These are phyloP conservation scores for Rhabdornis inornatus DNA, from an alignment of 2,113 vertebrate genomes.

Conservation along the genomic window DNA sequence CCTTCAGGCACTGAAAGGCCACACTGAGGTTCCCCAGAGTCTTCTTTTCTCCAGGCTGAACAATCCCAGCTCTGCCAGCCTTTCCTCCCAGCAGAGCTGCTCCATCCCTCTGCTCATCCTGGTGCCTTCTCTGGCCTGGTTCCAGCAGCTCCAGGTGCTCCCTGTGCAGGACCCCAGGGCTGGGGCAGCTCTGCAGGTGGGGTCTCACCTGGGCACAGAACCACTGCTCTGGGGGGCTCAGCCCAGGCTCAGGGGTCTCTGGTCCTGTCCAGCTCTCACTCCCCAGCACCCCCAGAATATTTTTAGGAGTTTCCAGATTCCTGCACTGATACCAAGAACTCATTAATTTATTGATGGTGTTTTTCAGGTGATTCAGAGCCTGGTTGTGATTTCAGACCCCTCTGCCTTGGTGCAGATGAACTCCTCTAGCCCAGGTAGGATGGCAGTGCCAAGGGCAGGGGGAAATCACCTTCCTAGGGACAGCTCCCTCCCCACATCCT, in stretches of 20 bases:
- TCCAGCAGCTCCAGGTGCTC: not conserved
- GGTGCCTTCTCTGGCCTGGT: not conserved
- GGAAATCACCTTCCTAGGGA: not conserved
- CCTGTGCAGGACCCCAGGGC: not conserved
- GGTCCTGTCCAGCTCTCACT: not conserved
- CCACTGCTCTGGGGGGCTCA: not conserved
- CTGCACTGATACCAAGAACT: too few relatives aligned
- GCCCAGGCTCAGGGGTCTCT: not conserved
- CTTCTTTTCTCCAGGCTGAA: not conserved
- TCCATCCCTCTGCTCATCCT: not conserved
- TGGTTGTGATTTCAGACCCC: not conserved
- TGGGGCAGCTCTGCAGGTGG: not conserved
- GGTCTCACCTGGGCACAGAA: not conserved
- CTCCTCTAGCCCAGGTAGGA: not conserved
- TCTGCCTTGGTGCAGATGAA: not conserved
- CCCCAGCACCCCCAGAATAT: not conserved
- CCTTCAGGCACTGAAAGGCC: not conserved
- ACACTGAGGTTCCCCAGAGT: not conserved
- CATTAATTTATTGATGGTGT: rapidly evolving
- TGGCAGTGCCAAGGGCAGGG: not conserved
- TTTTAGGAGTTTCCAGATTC: not conserved
- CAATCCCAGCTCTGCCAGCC: not conserved
- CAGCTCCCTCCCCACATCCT: conserved; percentile 42
- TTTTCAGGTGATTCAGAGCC: not conserved
- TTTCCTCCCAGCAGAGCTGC: not conserved